Percentiles rank a stretch among this genome's conserved stretches.
phyloP scores from a whole-genome alignment of 2,113 vertebrate genomes.

The Tenebrosternarchus preto region DNA sequence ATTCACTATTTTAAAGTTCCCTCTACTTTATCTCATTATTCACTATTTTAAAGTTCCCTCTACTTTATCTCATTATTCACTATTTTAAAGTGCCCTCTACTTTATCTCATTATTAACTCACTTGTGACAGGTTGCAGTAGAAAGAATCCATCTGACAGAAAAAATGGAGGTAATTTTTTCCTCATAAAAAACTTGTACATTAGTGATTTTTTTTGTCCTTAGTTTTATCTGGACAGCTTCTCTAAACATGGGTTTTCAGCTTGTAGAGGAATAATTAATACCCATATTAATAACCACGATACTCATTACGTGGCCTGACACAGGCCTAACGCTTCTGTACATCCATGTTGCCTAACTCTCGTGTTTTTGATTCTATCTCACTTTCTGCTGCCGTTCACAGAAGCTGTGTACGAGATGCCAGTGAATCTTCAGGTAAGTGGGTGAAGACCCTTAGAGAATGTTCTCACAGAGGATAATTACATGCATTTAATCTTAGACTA shows the following conservation, averaged over 20 bases:
- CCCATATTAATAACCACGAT: no score
- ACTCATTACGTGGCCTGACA: not conserved
- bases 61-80: no score
- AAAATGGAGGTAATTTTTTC: constrained; percentile 4
- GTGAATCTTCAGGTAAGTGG: constrained; percentile 21
- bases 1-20: no score
- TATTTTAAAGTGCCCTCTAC: no score
- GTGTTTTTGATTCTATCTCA: not conserved
- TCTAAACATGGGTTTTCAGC: constrained; percentile 6
- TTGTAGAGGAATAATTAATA: not conserved
- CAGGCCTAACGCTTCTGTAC: no score
- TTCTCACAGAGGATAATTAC: not conserved
- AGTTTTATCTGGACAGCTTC: not conserved
- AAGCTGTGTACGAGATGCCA: constrained; percentile 28
- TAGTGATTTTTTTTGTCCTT: not conserved
- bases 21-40: no score
- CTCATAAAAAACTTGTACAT: not conserved
- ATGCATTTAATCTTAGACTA: not conserved
- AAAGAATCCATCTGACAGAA: not conserved
- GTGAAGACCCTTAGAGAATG: not conserved
- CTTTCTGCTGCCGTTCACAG: constrained; percentile 10
- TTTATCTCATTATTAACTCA: not conserved
- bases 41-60: no score
- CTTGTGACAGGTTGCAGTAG: not conserved
- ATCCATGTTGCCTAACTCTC: not conserved